These are phyloP conservation scores for Sorex maritimensis DNA, from an alignment of 2,797 vertebrate species.

Conservation along the genomic window DNA sequence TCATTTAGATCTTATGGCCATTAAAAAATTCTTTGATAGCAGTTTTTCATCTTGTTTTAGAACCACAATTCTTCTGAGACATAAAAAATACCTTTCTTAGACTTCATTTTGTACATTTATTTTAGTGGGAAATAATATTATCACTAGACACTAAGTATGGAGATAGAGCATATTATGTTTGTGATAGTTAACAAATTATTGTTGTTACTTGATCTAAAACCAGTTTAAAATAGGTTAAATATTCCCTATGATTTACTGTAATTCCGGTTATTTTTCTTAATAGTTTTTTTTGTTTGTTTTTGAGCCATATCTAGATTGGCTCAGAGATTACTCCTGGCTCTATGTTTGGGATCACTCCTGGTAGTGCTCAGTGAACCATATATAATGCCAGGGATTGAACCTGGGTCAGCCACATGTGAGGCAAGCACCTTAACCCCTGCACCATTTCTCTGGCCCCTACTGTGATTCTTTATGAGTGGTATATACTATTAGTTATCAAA, in stretches of 20 bases:
- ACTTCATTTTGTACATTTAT: background rate
- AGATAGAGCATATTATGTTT: background rate
- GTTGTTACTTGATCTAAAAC: background rate
- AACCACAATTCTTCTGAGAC: background rate
- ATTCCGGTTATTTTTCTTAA: background rate
- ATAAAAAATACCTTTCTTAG: background rate
- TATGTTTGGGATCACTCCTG: too few relatives aligned
- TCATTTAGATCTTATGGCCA: background rate
- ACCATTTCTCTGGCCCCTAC: too few relatives aligned
- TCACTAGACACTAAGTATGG: background rate
- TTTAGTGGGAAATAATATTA: background rate
- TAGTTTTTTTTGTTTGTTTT: too few relatives aligned
- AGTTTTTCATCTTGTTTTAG: background rate
- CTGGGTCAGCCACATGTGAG: background rate
- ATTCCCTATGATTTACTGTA: background rate
- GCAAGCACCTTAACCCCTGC: too few relatives aligned
- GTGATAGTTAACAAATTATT: constrained; percentile 3
- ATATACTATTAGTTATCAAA: background rate
- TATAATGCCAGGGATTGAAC: too few relatives aligned
- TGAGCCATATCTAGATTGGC: too few relatives aligned
- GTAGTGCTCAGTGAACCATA: too few relatives aligned
- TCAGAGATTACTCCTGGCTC: too few relatives aligned
- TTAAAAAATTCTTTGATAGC: background rate
- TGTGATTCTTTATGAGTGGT: background rate
- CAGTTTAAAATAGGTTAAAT: background rate